These are phyloP conservation scores for Telmatochromis sp. DNA, from an alignment of 2,113 vertebrate species.

Conservation along the genomic window DNA sequence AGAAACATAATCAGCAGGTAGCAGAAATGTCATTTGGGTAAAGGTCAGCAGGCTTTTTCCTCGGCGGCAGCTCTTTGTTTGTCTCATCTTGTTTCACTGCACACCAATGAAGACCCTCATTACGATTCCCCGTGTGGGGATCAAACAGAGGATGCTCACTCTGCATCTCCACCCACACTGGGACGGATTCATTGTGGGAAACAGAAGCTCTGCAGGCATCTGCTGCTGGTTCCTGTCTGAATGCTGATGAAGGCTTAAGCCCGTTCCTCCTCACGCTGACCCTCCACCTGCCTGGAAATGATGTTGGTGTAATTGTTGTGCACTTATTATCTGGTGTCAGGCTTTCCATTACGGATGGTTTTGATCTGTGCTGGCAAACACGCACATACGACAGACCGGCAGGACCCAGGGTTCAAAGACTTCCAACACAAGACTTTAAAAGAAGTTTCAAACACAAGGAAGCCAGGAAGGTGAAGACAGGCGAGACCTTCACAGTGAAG, in stretches of 20 bases:
- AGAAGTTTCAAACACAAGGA: background rate
- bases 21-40: background rate
- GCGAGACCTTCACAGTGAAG: background rate
- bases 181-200: background rate
- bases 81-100: background rate
- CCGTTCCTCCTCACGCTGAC: background rate
- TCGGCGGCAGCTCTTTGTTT: background rate
- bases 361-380: background rate
- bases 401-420: background rate
- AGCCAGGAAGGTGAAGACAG: background rate
- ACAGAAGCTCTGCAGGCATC: background rate
- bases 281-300: background rate
- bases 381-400: too few relatives aligned
- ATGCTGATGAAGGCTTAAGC: background rate
- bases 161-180: background rate
- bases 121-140: background rate
- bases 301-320: background rate
- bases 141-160: background rate
- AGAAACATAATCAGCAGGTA: background rate
- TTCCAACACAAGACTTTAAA: background rate
- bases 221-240: background rate
- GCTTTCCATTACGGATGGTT: background rate
- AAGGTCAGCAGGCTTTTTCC: background rate
- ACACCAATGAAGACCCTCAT: background rate
- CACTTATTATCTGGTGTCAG: background rate